A percentile compares a stretch with the other conserved stretches of the same genome.
Conservation (phyloP, 1,140 invertebrate species). For the Gryllus bimaculatus region DNA sequence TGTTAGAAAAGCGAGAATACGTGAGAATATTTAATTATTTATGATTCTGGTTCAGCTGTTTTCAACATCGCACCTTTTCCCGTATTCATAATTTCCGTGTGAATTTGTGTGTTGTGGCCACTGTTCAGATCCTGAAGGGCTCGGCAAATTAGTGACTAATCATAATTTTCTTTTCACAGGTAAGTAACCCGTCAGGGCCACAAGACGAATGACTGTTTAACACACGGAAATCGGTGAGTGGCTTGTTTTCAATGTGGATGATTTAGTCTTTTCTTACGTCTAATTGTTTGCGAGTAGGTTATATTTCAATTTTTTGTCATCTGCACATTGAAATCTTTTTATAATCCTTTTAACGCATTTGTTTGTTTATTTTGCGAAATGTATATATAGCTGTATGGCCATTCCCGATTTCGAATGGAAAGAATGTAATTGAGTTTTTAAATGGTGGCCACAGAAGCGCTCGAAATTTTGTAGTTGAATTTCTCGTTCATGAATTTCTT, state of each 20-base stretch:
- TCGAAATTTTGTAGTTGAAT: no score
- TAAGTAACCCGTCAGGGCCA: slow-evolving; percentile 2
- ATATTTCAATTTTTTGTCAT: background rate
- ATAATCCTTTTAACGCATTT: background rate
- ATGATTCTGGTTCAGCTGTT: no score
- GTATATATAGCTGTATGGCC: background rate
- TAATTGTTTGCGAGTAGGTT: background rate
- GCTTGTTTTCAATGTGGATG: background rate
- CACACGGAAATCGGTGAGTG: slow-evolving; percentile 2
- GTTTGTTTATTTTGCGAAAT: background rate
- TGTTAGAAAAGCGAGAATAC: no score
- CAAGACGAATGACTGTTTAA: slow-evolving; percentile 4
- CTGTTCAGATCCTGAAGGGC: no score
- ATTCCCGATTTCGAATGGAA: background rate
- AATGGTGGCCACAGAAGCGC: background rate
- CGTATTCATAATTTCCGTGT: no score
- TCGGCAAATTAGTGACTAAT: background rate
- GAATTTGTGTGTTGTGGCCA: no score
- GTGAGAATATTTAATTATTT: no score
- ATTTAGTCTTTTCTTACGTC: background rate
- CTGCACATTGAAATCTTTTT: background rate
- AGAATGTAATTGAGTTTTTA: background rate
- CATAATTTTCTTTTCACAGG: background rate
- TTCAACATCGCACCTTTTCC: no score
- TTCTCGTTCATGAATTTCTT: no score